Base-by-base conservation (phyloP, 1,140 invertebrate genomes). In the Pseudomyrmex cubaensis region DNA sequence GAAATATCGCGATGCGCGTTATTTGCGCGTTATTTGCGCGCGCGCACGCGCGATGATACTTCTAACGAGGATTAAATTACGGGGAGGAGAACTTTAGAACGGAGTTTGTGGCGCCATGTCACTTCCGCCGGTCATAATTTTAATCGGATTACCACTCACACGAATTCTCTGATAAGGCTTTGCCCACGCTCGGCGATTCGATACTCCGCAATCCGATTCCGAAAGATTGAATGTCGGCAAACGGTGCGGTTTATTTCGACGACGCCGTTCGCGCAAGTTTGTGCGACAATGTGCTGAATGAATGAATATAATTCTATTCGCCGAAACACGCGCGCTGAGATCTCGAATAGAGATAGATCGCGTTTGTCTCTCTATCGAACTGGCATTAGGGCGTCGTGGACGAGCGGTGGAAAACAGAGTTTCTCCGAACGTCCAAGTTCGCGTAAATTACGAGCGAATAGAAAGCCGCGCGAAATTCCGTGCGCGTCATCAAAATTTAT, bases 161-260 rank as follows among this genome's bases (percentile, higher is more conserved):
- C 17, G 15, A 59, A 78, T 76, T 83, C 63, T 22, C 15, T 22
- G 64, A 83, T 83, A 83, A 85, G 50, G 17, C 44, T 52, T 13
- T 50, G 35, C 46, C 46, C 48, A 54, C 22, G 61, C 46, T 46
- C 15, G 35, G 20, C 46, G 56, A 72, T 57, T 85, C 7, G 5
- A 75, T 63, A 56, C 10, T 44, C n/a, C 20, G 78, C 54, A 66
- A 86, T 76, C 64, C 9, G 70, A 83, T 52, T 48, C 52, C 62
- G 35, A 3, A n/a, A 50, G 72, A 83, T 87, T 76, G 57, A 86
- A 59, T 83, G 61, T 75, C 59, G 50, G 35, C 76, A 82, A 70
- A 67, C 50, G 22, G 46, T 54, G 35, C 35, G 52, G 35, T 76
- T 87, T 72, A 59, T 73, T 61, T 7, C 25, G 20, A 35, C 25